Evolutionary conservation across 2,888 invertebrate genomes (phyloP), one percentile per base, ranked within the genome.

Genomic region (Alviniconcha strummeri): DNA sequence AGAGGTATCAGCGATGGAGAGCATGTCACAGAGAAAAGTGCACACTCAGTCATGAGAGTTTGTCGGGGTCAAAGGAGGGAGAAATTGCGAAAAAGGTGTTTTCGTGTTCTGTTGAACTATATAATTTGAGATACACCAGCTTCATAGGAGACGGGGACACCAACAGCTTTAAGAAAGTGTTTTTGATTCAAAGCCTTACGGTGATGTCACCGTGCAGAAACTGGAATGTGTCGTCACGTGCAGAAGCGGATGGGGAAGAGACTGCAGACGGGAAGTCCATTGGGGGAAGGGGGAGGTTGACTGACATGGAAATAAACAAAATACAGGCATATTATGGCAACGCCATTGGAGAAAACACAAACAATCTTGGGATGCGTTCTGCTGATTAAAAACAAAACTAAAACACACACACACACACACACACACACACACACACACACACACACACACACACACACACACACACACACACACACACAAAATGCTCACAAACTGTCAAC

Each of bases 221-320:
- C 52, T 60, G 15, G 83, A 83, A 79, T 83, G 83, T 74, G 79
- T 83, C 3, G 72, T 13, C 75, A 83, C 57, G 79, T 79, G 17
- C 79, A 83, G 56, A 83, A 83, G 57, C 36, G 60, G 13, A 13
- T 54, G 54, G 83, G 83, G 4, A 79, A 60, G 54, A 71, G 83
- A 52, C 52, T 17, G 57, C 36, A 69, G 84, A 84, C 77, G 81
- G 84, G 8, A 81, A 69, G 56, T 55, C 77, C 7, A 17, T 81
- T 67, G 81, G 81, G 4, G 77, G 77, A 1, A 57, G 52, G 17
- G 77, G 77, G 13, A 80, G 80, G 60, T 72, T 81, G 17, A 77
- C 84, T 13, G 76, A 57, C 36, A 71, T 64, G 15, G 67, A 84
- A n/a, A 77, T 84, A 36, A 60, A 75, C 60, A 75, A 54, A 60